Conservation (phyloP, 2,797 vertebrate species). For the Pangasius larnaudii region DNA sequence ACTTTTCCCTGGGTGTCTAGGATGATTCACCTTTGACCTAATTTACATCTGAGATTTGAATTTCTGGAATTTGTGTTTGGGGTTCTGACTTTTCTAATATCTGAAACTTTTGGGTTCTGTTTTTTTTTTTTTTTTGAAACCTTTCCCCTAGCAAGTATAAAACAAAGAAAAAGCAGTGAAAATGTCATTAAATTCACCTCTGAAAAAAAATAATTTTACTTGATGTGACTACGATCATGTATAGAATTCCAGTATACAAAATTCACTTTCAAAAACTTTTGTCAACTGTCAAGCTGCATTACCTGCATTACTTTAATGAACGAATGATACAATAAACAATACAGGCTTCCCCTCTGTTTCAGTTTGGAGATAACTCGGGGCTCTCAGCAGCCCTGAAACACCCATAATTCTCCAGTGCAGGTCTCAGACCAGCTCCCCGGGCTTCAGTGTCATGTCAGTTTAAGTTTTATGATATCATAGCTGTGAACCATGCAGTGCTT, state of each 20-base stretch:
- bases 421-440: background rate
- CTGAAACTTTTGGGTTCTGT: background rate
- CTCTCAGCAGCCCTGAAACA: background rate
- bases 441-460: background rate
- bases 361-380: background rate
- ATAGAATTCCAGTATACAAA: background rate
- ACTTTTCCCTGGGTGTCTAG: background rate
- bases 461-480: background rate
- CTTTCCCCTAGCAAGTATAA: background rate
- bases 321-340: background rate
- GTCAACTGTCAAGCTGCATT: background rate
- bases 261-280: background rate
- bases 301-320: too few relatives aligned
- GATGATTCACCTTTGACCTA: background rate
- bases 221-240: background rate
- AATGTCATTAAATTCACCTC: background rate
- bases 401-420: background rate
- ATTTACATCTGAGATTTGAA: background rate
- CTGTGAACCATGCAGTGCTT: background rate
- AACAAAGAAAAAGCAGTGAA: background rate
- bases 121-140: background rate
- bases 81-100: background rate
- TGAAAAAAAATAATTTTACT: background rate
- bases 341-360: background rate
- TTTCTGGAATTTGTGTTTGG: background rate